Evolutionary conservation across 2,888 invertebrate genomes (phyloP).

Genomic region (Tortrix viridana): DNA sequence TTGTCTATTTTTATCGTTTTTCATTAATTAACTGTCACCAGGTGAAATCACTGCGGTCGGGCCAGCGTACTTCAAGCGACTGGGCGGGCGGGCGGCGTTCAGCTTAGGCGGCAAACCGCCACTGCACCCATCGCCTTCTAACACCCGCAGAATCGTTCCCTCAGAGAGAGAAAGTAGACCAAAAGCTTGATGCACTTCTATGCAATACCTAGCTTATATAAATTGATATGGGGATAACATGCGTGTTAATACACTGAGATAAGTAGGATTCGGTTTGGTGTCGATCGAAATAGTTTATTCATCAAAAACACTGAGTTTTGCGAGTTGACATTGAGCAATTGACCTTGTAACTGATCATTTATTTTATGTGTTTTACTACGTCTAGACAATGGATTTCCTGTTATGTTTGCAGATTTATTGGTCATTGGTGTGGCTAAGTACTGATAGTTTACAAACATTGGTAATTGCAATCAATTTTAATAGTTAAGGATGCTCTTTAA

Average conservation of each 20-base stretch:
- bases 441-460: slow-evolving; percentile 8
- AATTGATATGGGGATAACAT: slow-evolving; percentile 30
- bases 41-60: slow-evolving; percentile 54
- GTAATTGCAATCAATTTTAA: not conserved
- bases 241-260: slow-evolving; percentile 29
- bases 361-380: slow-evolving; percentile 13
- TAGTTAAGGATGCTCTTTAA: not conserved
- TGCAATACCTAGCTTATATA: slow-evolving; percentile 37
- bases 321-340: slow-evolving; percentile 42
- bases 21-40: slow-evolving; percentile 39
- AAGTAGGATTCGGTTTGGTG: slow-evolving; percentile 36
- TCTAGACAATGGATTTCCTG: slow-evolving; percentile 19
- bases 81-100: slow-evolving; percentile 78
- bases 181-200: slow-evolving; percentile 58
- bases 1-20: slow-evolving; percentile 36
- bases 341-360: slow-evolving; percentile 31
- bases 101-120: slow-evolving; percentile 68
- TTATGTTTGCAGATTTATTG: slow-evolving; percentile 9
- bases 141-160: slow-evolving; percentile 46
- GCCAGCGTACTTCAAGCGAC: slow-evolving; percentile 66
- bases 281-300: slow-evolving; percentile 44
- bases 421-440: not conserved
- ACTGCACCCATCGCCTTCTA: slow-evolving; percentile 63
- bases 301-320: slow-evolving; percentile 37
- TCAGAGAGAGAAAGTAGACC: slow-evolving; percentile 54